Conservation (phyloP, 2,797 vertebrate genomes). For the Lacerta bilineata region DNA sequence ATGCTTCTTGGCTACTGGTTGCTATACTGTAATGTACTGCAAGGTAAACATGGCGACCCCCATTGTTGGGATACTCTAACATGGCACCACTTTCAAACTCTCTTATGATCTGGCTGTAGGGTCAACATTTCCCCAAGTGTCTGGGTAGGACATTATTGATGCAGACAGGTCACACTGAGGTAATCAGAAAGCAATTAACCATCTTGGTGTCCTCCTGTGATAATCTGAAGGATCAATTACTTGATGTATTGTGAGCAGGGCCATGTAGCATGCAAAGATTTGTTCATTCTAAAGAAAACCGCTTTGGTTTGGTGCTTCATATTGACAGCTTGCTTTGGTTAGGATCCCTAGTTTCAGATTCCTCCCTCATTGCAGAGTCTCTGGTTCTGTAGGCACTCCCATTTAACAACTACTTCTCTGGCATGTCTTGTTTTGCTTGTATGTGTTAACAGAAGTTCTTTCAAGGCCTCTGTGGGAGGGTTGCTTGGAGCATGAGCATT, state of each 20-base stretch:
- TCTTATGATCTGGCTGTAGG: background rate
- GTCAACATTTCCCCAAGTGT: background rate
- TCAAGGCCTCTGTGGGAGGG: background rate
- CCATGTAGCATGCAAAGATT: rapidly evolving
- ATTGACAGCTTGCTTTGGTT: background rate
- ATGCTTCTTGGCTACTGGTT: rapidly evolving
- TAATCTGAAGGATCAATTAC: background rate
- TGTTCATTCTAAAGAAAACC: background rate
- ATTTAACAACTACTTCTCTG: background rate
- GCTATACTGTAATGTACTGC: background rate
- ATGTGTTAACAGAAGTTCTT: too few species aligned
- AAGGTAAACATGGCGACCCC: rapidly evolving
- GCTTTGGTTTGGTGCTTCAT: background rate
- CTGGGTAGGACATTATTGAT: background rate
- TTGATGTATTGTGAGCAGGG: background rate
- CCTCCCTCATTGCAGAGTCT: background rate
- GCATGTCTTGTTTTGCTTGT: background rate
- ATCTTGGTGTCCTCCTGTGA: background rate
- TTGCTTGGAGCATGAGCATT: background rate
- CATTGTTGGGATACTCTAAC: background rate
- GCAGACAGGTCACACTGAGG: conserved; percentile 36
- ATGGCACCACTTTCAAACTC: background rate
- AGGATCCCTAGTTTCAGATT: background rate
- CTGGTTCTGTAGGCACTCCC: too few species aligned
- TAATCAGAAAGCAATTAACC: conserved; percentile 45